Evolutionary conservation across 2,888 invertebrate species (phyloP), one percentile per base, ranked within the genome.

Genomic region (Helleia helle): DNA sequence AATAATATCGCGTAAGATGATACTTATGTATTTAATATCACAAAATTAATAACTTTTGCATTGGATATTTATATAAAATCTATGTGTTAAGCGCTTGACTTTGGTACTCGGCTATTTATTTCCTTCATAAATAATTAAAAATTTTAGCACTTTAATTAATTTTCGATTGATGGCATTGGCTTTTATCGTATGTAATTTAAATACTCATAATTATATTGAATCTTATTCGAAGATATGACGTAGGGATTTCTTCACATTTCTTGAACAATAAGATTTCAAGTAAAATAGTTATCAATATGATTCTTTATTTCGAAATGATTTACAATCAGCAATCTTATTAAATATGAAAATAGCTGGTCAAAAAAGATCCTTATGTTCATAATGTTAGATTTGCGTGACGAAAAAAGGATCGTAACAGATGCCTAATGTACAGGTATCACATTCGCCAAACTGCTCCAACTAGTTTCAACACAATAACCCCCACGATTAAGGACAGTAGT

Each of bases 381-480:
- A 83, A 81, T 81, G 81, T 67, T 59, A 66, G 58, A 66, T 76
- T 83, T 75, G 83, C 83, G 81, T 83, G 83, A 70, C 72, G 56
- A 47, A 58, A 67, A n/a, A 69, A 69, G 67, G 74, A 79, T 73
- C 66, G 71, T 72, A 73, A 74, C 79, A 63, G 75, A 77, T 71
- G 71, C 71, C 68, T 81, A 80, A 81, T 80, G 79, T 75, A 75
- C 72, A 65, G 58, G 59, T 66, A 75, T 80, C 79, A 74, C 68
- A 69, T 77, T 76, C 70, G 67, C 71, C 62, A 63, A 71, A 68
- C 61, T 55, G 64, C 65, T 66, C 73, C 73, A 31, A 31, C 25
- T 44, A 50, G 47, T 44, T 65, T 49, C 50, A 22, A 18, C 12
- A 22, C 34, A 4, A 12, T 4, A n/a, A 2, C 8, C 3, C 18